Evolutionary conservation across 1,140 invertebrate genomes (phyloP).

Genomic region (Drusus annulatus): DNA sequence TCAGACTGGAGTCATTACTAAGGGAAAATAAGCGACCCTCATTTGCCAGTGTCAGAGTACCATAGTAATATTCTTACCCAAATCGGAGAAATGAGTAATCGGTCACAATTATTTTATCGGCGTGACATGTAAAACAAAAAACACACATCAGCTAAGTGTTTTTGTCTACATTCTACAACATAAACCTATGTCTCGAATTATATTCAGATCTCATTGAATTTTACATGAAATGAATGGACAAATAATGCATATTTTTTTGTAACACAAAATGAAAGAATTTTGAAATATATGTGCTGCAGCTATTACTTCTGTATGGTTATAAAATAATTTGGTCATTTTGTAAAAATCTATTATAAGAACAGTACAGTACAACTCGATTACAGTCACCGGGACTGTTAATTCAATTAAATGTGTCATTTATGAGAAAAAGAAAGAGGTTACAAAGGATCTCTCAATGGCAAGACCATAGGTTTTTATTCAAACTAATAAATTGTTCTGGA

Average conservation of each 20-base stretch:
- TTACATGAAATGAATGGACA: conserved; percentile 3
- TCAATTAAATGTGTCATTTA: too few species aligned
- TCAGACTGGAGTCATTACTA: conserved; percentile 56
- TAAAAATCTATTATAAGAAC: not conserved
- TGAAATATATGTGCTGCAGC: conserved; percentile 5
- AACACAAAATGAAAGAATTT: conserved; percentile 40
- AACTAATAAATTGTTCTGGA: too few species aligned
- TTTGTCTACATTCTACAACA: conserved; percentile 51
- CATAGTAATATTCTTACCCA: conserved; percentile 59
- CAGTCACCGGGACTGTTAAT: too few species aligned
- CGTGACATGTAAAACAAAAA: conserved; percentile 60
- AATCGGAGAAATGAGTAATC: conserved; percentile 58
- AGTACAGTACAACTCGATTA: too few species aligned
- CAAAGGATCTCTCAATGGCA: too few species aligned
- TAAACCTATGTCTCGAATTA: conserved; percentile 34
- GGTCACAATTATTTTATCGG: conserved; percentile 57
- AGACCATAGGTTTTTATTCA: too few species aligned
- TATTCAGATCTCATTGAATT: conserved; percentile 13
- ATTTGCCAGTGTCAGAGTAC: conserved; percentile 56
- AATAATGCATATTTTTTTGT: conserved; percentile 59
- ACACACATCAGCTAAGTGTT: conserved; percentile 58
- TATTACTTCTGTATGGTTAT: conserved; percentile 1
- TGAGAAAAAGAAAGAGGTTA: too few species aligned
- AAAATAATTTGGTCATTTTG: not conserved
- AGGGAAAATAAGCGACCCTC: conserved; percentile 57